Base-by-base conservation (phyloP, 2,888 invertebrate genomes). In the Eumerus sabulonum region DNA sequence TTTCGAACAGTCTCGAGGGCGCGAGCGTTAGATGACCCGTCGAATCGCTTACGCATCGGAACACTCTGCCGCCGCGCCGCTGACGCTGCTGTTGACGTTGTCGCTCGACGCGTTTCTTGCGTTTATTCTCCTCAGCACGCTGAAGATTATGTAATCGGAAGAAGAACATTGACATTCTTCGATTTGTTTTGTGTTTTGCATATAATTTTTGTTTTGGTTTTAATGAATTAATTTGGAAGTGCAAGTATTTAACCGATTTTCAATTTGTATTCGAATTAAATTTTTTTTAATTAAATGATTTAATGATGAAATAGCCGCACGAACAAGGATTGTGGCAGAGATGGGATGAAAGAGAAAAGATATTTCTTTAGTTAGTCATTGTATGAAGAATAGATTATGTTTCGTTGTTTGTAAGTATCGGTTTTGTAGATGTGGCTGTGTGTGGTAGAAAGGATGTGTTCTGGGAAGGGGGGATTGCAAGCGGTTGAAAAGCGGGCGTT, bases 101-200 rank as follows among this genome's bases (percentile, higher is more conserved):
- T 60, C 88, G 88, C 81, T 89, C 89, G 66, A 82, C 89, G 85
- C 92, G 90, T 86, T 91, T 92, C 87, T 92, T 92, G 83, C 92
- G 91, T 87, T 93, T 92, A 86, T 92, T 92, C 90, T 95, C 95
- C 90, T 94, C 94, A 88, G 94, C 94, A 82, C 96, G 93, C 90
- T 94, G 95, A 88, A 95, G 92, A 91, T 95, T 96, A 93, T 95
- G 96, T 89, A 96, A 93, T 85, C 96, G 96, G 91, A 96, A 96
- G 94, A 96, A 96, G 93, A 96, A 96, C 92, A 96, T 93, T 92
- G 96, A 96, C 96, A 96, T 96, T 91, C 93, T 94, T 91, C 86
- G 84, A 84, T 81, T 66, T 66, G 9, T 48, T 76, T 56, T 50
- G 27, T 53, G 40, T 42, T 63, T 40, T 64, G 44, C 14, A 36